Evolutionary conservation across 2,113 vertebrate genomes (phyloP).

Genomic region (Anseranas semipalmata): DNA sequence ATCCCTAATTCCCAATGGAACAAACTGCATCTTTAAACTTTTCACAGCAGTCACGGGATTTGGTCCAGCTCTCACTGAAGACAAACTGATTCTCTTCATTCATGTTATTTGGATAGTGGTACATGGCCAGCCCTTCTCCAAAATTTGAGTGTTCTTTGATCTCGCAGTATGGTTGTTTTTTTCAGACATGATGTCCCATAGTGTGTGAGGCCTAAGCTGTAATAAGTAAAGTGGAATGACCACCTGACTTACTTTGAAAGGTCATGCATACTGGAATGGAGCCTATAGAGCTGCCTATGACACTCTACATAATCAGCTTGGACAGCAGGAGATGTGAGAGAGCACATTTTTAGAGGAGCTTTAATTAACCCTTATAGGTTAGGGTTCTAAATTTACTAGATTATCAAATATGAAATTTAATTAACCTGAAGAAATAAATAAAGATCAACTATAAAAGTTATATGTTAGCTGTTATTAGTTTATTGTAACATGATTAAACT

Average conservation of each 20-base stretch:
- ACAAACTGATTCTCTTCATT: background rate
- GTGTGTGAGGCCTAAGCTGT: background rate
- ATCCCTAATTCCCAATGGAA: background rate
- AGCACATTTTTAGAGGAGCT: background rate
- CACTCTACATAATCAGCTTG: background rate
- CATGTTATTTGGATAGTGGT: background rate
- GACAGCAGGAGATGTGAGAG: background rate
- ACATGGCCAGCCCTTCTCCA: background rate
- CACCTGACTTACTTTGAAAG: background rate
- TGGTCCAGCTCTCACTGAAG: background rate
- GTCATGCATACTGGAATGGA: background rate
- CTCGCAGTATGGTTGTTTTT: background rate
- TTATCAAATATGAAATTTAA: background rate
- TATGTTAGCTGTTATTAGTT: background rate
- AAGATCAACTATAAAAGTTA: background rate
- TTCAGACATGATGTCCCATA: background rate
- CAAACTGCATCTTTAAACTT: background rate
- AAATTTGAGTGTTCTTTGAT: background rate
- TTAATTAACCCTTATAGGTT: slow-evolving; percentile 21
- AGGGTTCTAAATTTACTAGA: background rate
- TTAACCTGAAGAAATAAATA: slow-evolving; percentile 38
- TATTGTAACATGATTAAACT: background rate
- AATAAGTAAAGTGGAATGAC: background rate
- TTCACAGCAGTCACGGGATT: background rate
- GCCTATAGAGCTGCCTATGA: background rate